These are phyloP conservation scores for Vanessa tameamea DNA, from an alignment of 1,140 invertebrate genomes.

Conservation along the genomic window DNA sequence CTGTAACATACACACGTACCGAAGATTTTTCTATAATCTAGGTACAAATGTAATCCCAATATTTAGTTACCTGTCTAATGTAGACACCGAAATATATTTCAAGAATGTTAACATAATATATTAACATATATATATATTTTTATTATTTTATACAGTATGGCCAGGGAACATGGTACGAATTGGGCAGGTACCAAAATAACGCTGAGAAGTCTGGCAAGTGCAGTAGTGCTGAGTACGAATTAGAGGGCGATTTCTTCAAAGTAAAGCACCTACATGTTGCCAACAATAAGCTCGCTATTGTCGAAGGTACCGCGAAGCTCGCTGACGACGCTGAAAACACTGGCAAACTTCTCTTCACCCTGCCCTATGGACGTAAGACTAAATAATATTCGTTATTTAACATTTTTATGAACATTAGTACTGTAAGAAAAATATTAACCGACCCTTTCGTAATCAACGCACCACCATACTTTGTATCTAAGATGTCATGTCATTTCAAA, in stretches of 20 bases:
- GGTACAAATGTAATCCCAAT: too few relatives aligned
- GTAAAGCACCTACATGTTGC: conserved; percentile 56
- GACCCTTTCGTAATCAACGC: background rate
- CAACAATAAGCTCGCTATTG: conserved; percentile 45
- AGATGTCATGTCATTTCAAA: too few relatives aligned
- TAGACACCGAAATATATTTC: too few relatives aligned
- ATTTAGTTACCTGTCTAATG: too few relatives aligned
- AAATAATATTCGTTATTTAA: background rate
- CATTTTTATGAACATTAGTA: too few relatives aligned
- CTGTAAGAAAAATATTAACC: background rate
- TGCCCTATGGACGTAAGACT: conserved; percentile 41
- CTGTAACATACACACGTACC: too few relatives aligned
- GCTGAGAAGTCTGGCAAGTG: conserved; percentile 51
- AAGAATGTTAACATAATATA: too few relatives aligned
- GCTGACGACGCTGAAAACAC: conserved; percentile 46
- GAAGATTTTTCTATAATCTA: too few relatives aligned
- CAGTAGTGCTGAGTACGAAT: conserved; percentile 51
- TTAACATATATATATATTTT: background rate
- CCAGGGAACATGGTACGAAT: conserved; percentile 62
- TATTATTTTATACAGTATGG: conserved; percentile 52
- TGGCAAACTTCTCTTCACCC: conserved; percentile 54
- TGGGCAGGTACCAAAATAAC: conserved; percentile 49
- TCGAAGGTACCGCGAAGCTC: conserved; percentile 53
- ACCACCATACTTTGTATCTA: background rate
- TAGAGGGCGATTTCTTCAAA: conserved; percentile 51